Evolutionary conservation across 2,113 vertebrate genomes (phyloP), one percentile per base, ranked within the genome.

Genomic region (Sialia sialis): DNA sequence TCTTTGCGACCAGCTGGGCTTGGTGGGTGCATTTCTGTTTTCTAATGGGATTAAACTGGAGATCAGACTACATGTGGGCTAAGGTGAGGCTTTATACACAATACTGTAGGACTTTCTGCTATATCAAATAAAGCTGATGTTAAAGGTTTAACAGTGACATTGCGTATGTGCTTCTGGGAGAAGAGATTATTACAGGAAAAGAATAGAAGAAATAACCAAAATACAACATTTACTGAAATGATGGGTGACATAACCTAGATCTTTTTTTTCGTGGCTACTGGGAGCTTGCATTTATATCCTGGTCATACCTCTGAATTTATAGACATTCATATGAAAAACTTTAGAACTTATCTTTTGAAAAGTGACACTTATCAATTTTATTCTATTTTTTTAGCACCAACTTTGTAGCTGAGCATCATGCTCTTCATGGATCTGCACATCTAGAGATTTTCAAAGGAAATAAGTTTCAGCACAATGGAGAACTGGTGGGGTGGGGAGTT

Each of bases 401-500:
- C 11, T 58, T 70, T 54, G 12, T 58, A 66, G 27, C 22, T 44
- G 19, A 5, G 11, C 9, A n/a, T 66, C 36, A 48, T 70, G 16
- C 3, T 88, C 75, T 60, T 11, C 11, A 19, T 25, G 15, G 14
- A 25, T 52, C 46, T 78, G n/a, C 9, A 13, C 11, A 21, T 38
- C 21, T 36, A 73, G 59, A 77, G 39, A 43, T 5, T 87, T 87
- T 58, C 2, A 4, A 86, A 83, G 12, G 14, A 54, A 44, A 19
- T 39, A 63, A 4, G 4, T 83, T 91, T 76, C 52, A 75, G 27
- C 21, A 75, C 13, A 74, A 16, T 16, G 27, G 27, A 75, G 16
- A 88, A 46, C 3, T 0, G 0, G 4, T 41, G 17, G 4, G 3
- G 7, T 30, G 8, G 10, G 17, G 14, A 46, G 7, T 4, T 25